Base-by-base conservation (phyloP, 2,113 vertebrate species). In the Perca fluviatilis region DNA sequence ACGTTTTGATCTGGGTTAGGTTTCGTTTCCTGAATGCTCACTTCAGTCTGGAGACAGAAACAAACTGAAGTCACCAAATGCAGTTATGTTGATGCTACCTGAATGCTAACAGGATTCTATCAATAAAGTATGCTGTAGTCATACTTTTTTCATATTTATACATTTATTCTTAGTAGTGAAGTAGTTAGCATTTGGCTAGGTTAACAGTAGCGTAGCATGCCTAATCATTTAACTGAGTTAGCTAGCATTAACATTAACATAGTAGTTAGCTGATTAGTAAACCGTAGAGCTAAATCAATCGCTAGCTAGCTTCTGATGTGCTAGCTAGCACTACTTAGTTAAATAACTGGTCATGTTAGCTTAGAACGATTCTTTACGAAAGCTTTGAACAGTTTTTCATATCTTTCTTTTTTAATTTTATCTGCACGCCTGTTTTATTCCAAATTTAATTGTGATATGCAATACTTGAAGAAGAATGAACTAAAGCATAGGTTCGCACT, bases 11-110 rank as follows among this genome's bases (percentile, higher is more conserved):
- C 19, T 58, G 18, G 36, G 23, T 65, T 69, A 8, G 23, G 53
- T 46, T 75, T 68, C 43, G 49, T 46, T 75, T 68, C 43, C 23
- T 23, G 5, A n/a, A 57, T 10, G 49, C 50, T 63, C 30, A 67
- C 19, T 27, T 43, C 6, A 27, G 43, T 62, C 46, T 8, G 16
- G 25, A 25, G 30, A 15, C 30, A 64, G 58, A 25, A 36, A 63
- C 30, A 58, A 65, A 53, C 5, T 74, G 6, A 58, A 54, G 61
- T 57, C 10, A 50, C 14, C 21, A 40, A 60, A 23, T 49, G n/a
- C 19, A 21, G 25, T 36, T 18, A 43, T 43, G 33, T 33, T 19
- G 7, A 66, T 49, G 15, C 47, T 49, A 67, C 25, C 27, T 51
- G 15, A 4, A 36, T 40, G 68, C 53, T 11, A 72, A 47, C 15